These are phyloP conservation scores for Larimichthys polyactis DNA, from an alignment of 2,113 vertebrate genomes.

Conservation along the genomic window DNA sequence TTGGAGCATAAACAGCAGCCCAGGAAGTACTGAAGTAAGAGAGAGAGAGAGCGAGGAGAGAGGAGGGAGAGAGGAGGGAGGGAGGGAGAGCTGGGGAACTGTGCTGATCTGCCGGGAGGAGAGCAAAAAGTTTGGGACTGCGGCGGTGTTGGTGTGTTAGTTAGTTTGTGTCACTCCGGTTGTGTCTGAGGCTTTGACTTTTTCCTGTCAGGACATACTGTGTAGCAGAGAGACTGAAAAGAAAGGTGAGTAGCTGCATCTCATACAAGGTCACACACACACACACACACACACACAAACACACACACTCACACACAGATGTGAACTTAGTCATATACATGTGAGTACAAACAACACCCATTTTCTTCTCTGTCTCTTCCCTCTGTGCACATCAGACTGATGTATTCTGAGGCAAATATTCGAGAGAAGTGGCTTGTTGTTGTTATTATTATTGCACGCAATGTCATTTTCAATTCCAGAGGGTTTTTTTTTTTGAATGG, in stretches of 20 bases:
- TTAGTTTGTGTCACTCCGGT: slow-evolving; percentile 58
- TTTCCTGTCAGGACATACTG: slow-evolving; percentile 54
- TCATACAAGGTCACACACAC: slow-evolving; percentile 14
- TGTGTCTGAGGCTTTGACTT: slow-evolving; percentile 25
- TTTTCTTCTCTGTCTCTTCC: background rate
- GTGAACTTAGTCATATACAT: background rate
- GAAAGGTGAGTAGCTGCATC: slow-evolving; percentile 71
- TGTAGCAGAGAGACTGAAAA: slow-evolving; percentile 21
- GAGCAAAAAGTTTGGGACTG: slow-evolving; percentile 77
- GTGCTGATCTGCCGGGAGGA: slow-evolving; percentile 62
- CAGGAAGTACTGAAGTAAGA: slow-evolving; percentile 80
- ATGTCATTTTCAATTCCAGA: slow-evolving; percentile 29
- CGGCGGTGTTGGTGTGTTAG: slow-evolving; percentile 29
- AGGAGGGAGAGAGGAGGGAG: slow-evolving; percentile 22
- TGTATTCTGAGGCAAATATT: background rate
- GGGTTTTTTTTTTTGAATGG: slow-evolving; percentile 21
- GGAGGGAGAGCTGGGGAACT: slow-evolving; percentile 51
- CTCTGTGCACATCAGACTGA: slow-evolving; percentile 3
- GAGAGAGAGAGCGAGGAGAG: slow-evolving; percentile 30
- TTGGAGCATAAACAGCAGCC: slow-evolving; percentile 83
- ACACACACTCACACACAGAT: slow-evolving; percentile 22
- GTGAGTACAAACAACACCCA: slow-evolving; percentile 3
- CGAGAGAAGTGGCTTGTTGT: background rate
- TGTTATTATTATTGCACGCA: slow-evolving; percentile 7
- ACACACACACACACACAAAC: background rate